Evolutionary conservation across 2,113 vertebrate species (phyloP).

Genomic region (Antechinus stuartii): DNA sequence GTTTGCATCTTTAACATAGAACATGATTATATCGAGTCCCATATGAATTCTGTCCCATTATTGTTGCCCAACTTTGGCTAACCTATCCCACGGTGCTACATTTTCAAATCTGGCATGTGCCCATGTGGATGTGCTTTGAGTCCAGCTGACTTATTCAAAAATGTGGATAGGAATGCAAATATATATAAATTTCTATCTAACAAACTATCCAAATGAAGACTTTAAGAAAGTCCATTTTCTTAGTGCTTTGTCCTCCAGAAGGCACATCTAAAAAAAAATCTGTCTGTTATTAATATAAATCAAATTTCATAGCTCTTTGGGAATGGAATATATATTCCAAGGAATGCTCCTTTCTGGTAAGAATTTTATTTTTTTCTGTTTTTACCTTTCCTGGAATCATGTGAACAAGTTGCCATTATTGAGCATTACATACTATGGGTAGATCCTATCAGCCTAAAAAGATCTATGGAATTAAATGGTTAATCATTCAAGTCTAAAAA

Average conservation of each 20-base stretch:
- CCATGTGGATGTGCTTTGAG: not conserved
- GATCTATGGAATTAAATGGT: not conserved
- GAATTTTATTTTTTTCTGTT: not conserved
- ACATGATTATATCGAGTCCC: not conserved
- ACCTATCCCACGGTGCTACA: not conserved
- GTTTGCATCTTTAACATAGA: not conserved
- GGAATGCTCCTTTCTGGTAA: not conserved
- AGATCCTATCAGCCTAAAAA: not conserved
- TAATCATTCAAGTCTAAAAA: not conserved
- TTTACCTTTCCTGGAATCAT: not conserved
- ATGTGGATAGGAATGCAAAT: not conserved
- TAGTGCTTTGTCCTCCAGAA: not conserved
- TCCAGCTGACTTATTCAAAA: not conserved
- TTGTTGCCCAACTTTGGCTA: not conserved
- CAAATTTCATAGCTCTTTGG: not conserved
- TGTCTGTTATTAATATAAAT: not conserved
- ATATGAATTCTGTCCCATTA: not conserved
- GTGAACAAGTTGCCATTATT: not conserved
- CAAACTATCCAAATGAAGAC: not conserved
- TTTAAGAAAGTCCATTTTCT: not conserved
- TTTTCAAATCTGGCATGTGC: not conserved
- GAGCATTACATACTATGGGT: not conserved
- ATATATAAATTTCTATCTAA: not conserved
- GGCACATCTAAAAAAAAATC: not conserved
- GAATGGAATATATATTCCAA: not conserved